Conservation (phyloP, 2,888 invertebrate genomes). For the Lasius fuliginosus region DNA sequence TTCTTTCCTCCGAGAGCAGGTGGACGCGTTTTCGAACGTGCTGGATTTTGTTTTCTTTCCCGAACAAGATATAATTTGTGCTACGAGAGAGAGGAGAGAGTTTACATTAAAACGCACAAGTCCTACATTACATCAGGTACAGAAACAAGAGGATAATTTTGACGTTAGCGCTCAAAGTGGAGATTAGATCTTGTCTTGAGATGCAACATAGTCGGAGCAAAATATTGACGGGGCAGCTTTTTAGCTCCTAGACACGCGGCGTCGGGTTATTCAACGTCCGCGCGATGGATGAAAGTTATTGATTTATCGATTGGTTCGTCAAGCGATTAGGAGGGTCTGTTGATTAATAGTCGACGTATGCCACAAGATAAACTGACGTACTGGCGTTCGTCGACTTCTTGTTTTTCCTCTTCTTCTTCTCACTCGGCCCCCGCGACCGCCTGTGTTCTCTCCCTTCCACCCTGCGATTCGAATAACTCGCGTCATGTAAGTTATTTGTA, state of each 20-base stretch:
- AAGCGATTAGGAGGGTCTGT: constrained; percentile 79
- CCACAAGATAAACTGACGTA: constrained; percentile 76
- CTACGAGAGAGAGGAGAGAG: background rate
- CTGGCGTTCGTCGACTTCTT: constrained; percentile 72
- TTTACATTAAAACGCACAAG: background rate
- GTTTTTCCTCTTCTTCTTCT: constrained; percentile 70
- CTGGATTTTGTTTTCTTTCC: background rate
- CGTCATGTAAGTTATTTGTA: constrained; percentile 79
- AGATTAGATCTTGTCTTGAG: constrained; percentile 44
- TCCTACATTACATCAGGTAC: background rate
- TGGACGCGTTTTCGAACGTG: background rate
- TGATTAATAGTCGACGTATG: constrained; percentile 82
- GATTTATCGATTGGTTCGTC: constrained; percentile 81
- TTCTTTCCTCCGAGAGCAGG: constrained; percentile 51
- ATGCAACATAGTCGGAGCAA: background rate
- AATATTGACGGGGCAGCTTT: constrained; percentile 49
- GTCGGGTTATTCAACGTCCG: constrained; percentile 63
- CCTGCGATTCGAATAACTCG: constrained; percentile 65
- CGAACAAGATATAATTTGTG: background rate
- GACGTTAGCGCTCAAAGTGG: constrained; percentile 13
- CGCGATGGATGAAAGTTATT: constrained; percentile 78
- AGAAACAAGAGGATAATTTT: constrained; percentile 20
- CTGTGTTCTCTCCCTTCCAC: constrained; percentile 45
- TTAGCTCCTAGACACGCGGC: constrained; percentile 40
- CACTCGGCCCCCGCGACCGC: constrained; percentile 47